Evolutionary conservation across 2,113 vertebrate species (phyloP), one percentile per base, ranked within the genome.

Genomic region (Oreochromis spilurus): DNA sequence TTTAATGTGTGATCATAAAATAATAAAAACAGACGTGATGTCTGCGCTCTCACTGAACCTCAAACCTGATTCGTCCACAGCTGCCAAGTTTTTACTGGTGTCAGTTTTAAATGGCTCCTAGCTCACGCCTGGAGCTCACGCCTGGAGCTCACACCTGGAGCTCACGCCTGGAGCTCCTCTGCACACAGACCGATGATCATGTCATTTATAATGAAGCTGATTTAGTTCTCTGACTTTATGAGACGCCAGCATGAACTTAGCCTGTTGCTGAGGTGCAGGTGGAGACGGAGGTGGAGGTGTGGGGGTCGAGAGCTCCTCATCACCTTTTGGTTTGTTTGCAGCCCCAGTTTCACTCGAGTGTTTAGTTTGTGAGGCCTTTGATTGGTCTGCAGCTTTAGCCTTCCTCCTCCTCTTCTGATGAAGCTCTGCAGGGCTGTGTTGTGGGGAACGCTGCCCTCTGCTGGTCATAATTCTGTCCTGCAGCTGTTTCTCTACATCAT

Each of bases 81-180:
- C 62, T 21, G 34, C 34, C 19, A 38, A 21, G 34, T 13, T 67
- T 38, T 67, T 67, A 21, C 62, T 8, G 62, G 60, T 65, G 60
- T n/a, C 1, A 6, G 19, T n/a, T 65, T 38, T n/a, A 60, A 31
- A 65, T 65, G 31, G 19, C 38, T 65, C 60, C 10, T 0, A 38
- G 26, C 24, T 29, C 55, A 0, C 24, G 26, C 21, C 21, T 24
- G 21, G 21, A 24, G 21, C 21, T 24, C 21, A 24, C 21, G 2
- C 21, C 21, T 24, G 21, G 21, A 38, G 26, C 24, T 29, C 55
- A 0, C 24, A 29, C 21, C 21, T 54, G 54, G 53, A 24, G 24
- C 13, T 14, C 54, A 0, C n/a, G 1, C n/a, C 53, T 10, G 52
- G 19, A 3, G 50, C 50, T n/a, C 50, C 2, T 34, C 60, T 5